phyloP scores from a whole-genome alignment of 1,140 invertebrate genomes.

The Sitobion miscanthi region DNA sequence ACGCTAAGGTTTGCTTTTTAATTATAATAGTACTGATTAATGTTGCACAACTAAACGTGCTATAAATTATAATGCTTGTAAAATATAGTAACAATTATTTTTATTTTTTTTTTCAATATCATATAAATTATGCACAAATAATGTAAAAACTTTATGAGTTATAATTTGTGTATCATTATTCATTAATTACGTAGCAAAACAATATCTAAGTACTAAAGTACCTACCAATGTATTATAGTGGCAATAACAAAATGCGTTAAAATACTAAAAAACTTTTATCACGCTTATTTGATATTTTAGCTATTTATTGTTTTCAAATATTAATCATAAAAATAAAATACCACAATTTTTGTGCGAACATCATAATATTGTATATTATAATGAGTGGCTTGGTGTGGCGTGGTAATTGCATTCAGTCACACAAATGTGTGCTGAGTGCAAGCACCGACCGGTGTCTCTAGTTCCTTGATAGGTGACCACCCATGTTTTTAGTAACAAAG shows the following conservation, averaged over 20 bases:
- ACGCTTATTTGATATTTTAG: neutral
- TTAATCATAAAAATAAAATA: neutral
- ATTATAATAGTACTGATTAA: neutral
- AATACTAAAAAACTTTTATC: neutral
- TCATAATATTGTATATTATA: neutral
- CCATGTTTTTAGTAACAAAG: too few relatives aligned
- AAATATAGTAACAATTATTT: neutral
- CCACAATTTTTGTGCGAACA: neutral
- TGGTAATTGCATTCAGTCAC: too few relatives aligned
- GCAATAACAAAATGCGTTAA: neutral
- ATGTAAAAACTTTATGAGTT: neutral
- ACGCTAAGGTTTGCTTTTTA: neutral
- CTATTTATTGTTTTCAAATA: neutral
- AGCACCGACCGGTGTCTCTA: too few relatives aligned
- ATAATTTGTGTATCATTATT: neutral
- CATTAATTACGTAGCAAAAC: neutral
- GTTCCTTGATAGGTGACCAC: too few relatives aligned
- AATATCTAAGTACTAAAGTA: neutral
- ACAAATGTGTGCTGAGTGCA: too few relatives aligned
- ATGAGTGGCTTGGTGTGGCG: too few relatives aligned
- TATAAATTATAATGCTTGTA: neutral
- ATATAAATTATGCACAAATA: neutral
- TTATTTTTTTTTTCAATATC: neutral
- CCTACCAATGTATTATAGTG: neutral
- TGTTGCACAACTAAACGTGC: neutral